Conservation (phyloP, 2,888 invertebrate species). For the Theretra japonica region DNA sequence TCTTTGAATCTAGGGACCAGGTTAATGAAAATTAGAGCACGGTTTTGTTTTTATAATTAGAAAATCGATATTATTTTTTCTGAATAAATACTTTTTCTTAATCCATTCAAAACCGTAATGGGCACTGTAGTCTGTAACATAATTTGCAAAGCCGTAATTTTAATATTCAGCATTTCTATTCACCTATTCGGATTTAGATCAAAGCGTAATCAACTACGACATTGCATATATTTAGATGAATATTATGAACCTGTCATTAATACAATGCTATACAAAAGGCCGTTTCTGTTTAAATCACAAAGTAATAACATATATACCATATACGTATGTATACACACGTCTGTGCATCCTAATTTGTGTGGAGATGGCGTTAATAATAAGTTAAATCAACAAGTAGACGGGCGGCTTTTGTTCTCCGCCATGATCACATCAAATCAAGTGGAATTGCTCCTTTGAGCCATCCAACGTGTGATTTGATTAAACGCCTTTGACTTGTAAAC, state of each 20-base stretch:
- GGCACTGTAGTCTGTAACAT: too few relatives aligned
- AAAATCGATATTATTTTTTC: too few relatives aligned
- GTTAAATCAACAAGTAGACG: conserved; percentile 18
- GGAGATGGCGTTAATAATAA: conserved; percentile 18
- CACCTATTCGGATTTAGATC: too few relatives aligned
- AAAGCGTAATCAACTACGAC: too few relatives aligned
- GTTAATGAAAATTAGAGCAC: too few relatives aligned
- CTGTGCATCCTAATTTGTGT: conserved; percentile 38
- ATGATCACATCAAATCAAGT: conserved; percentile 53
- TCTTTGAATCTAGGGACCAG: too few relatives aligned
- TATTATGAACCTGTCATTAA: not conserved
- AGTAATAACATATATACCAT: not conserved
- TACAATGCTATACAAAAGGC: not conserved
- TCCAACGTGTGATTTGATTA: conserved; percentile 52
- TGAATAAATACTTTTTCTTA: too few relatives aligned
- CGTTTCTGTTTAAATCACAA: not conserved
- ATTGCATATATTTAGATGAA: not conserved
- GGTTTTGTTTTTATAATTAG: too few relatives aligned
- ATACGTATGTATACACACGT: too few relatives aligned
- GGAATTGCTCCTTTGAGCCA: conserved; percentile 59
- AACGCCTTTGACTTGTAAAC: conserved; percentile 28
- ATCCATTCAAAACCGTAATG: too few relatives aligned
- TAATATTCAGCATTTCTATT: too few relatives aligned
- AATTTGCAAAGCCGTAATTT: too few relatives aligned
- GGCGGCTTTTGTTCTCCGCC: conserved; percentile 35